phyloP scores from a whole-genome alignment of 1,140 invertebrate genomes.

The Caenorhabditis inopinata region DNA sequence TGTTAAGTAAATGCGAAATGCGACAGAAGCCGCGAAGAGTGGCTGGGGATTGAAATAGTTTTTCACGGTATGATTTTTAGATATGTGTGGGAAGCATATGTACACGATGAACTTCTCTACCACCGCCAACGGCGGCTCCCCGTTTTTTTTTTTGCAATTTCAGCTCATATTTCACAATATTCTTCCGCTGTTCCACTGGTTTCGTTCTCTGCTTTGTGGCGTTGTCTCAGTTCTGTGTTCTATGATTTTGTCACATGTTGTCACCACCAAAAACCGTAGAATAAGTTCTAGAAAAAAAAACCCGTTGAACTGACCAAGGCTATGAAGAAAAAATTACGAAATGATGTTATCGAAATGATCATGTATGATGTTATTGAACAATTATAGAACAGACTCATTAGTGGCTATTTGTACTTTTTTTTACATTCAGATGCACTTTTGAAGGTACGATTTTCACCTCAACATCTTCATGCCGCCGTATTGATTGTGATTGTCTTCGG shows the following conservation, averaged over 20 bases:
- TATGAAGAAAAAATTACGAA: not conserved
- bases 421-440: not conserved
- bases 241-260: not conserved
- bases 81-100: not conserved
- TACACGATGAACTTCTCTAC: not conserved
- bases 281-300: too few relatives aligned
- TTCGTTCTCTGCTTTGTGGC: not conserved
- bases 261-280: too few relatives aligned
- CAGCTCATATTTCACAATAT: slow-evolving; percentile 5
- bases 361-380: too few relatives aligned
- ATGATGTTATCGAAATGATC: not conserved
- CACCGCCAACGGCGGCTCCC: not conserved
- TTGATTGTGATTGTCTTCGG: slow-evolving; percentile 38
- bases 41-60: slow-evolving; percentile 7
- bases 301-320: not conserved
- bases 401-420: not conserved
- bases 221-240: not conserved
- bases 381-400: not conserved
- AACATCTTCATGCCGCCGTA: slow-evolving; percentile 24
- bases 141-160: not conserved
- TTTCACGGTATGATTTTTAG: slow-evolving; percentile 6
- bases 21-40: not conserved
- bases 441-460: not conserved
- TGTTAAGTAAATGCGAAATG: not conserved
- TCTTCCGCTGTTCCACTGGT: not conserved